phyloP scores from a whole-genome alignment of 2,888 invertebrate genomes.

The Nomada goodeniana region DNA sequence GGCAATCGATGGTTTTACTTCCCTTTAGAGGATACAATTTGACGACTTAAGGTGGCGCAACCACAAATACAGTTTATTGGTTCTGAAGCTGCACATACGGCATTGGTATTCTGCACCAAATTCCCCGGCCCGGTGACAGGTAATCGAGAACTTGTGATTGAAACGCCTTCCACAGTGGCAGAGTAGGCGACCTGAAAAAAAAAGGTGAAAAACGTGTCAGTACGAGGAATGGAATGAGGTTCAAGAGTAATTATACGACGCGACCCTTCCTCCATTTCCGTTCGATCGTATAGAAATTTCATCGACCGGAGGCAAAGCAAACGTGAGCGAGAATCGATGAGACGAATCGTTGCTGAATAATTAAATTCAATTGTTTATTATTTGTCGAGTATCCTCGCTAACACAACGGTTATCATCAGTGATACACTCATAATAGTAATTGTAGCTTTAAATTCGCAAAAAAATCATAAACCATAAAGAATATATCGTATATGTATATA shows the following conservation, averaged over 20 bases:
- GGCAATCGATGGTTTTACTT: not conserved
- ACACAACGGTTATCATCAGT: conserved; percentile 76
- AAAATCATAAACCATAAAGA: conserved; percentile 73
- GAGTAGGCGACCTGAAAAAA: conserved; percentile 70
- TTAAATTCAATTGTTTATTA: conserved; percentile 81
- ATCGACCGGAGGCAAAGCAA: not conserved
- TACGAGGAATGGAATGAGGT: conserved; percentile 2
- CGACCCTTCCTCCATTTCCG: not conserved
- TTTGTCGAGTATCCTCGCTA: conserved; percentile 73
- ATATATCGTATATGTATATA: conserved; percentile 64
- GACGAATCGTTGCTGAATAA: conserved; percentile 70
- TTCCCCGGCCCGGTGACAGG: conserved; percentile 77
- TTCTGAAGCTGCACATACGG: conserved; percentile 75
- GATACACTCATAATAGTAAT: conserved; percentile 77
- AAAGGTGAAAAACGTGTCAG: conserved; percentile 54
- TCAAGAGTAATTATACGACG: too few species aligned
- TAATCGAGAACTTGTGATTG: conserved; percentile 76
- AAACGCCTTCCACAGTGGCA: conserved; percentile 71
- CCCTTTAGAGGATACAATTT: not conserved
- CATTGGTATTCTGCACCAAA: conserved; percentile 80
- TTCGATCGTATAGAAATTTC: not conserved
- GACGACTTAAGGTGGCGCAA: conserved; percentile 20
- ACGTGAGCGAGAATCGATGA: not conserved
- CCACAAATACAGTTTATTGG: conserved; percentile 70
- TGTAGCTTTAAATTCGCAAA: conserved; percentile 67